These are phyloP conservation scores for Lathamus discolor DNA, from an alignment of 2,113 vertebrate species.

Conservation along the genomic window DNA sequence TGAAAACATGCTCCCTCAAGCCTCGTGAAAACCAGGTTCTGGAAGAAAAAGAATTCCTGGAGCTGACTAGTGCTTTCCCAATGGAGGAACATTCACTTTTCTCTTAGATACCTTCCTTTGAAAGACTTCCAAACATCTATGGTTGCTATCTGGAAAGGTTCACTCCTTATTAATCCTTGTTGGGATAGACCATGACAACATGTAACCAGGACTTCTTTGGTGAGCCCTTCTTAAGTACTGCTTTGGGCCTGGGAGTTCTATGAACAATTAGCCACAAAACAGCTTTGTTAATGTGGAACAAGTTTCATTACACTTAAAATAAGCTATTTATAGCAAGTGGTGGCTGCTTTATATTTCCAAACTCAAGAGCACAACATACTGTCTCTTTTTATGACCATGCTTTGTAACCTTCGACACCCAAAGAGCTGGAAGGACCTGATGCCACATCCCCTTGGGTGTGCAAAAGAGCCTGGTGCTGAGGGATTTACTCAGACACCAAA, in stretches of 20 bases:
- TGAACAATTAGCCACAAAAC: not conserved
- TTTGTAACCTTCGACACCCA: not conserved
- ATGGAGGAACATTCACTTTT: not conserved
- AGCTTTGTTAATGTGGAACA: not conserved
- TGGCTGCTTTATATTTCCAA: not conserved
- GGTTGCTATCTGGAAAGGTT: not conserved
- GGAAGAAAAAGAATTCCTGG: not conserved
- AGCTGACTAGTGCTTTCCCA: rapidly evolving
- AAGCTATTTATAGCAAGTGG: not conserved
- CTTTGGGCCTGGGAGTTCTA: not conserved
- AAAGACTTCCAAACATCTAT: not conserved
- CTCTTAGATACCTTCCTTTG: not conserved
- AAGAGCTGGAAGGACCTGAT: not conserved
- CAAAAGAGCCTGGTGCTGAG: not conserved
- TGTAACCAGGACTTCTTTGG: not conserved
- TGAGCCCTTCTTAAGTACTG: not conserved
- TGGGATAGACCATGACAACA: not conserved
- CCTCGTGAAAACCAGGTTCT: not conserved
- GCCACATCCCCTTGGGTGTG: not conserved
- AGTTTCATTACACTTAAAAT: not conserved
- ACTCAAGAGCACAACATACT: not conserved
- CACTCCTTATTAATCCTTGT: not conserved
- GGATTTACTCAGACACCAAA: not conserved
- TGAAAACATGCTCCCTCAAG: not conserved
- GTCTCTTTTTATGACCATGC: rapidly evolving